Conservation (phyloP, 1,140 invertebrate genomes). For the Papilio xuthus region DNA sequence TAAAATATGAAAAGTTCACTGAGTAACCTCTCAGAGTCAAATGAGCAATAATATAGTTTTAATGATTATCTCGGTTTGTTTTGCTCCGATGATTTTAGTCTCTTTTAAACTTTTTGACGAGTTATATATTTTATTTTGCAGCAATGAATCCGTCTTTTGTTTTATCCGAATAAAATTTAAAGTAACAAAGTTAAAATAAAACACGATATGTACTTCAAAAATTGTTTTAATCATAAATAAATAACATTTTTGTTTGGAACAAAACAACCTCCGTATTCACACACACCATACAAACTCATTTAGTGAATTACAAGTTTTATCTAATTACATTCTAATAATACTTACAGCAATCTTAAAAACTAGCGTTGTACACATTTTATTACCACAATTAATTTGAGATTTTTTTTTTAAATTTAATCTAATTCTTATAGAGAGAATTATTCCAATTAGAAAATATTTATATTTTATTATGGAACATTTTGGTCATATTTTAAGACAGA, state of each 20-base stretch:
- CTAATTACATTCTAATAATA: slow-evolving; percentile 81
- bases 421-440: slow-evolving; percentile 78
- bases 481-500: slow-evolving; percentile 58
- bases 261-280: slow-evolving; percentile 80
- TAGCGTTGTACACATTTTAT: slow-evolving; percentile 79
- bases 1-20: no score
- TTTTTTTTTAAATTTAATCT: slow-evolving; percentile 74
- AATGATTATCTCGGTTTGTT: no score
- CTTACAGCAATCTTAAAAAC: slow-evolving; percentile 79
- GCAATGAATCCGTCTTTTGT: no score
- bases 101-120: no score
- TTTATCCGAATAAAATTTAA: neutral
- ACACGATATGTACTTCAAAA: slow-evolving; percentile 67
- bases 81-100: no score
- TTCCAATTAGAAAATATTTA: slow-evolving; percentile 73
- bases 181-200: slow-evolving; percentile 40
- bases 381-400: slow-evolving; percentile 81
- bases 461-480: slow-evolving; percentile 58
- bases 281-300: slow-evolving; percentile 78
- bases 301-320: slow-evolving; percentile 79
- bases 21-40: no score
- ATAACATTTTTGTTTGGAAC: slow-evolving; percentile 81
- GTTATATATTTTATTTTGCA: no score
- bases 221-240: slow-evolving; percentile 81
- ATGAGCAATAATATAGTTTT: no score